Conservation (phyloP, 2,797 vertebrate species). For the Danio kyathit region DNA sequence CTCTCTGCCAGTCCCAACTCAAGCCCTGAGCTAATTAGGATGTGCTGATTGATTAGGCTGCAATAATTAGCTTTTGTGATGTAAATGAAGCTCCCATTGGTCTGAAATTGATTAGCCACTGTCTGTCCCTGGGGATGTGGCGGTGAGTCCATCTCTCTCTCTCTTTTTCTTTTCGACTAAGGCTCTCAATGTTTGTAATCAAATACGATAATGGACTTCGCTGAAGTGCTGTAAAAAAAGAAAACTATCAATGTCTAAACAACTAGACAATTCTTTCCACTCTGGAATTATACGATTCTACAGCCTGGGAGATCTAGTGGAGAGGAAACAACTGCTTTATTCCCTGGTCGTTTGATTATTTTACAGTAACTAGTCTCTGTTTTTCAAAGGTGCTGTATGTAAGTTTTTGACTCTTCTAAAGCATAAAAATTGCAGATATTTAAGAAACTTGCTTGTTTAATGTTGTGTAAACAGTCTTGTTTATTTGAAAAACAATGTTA, state of each 20-base stretch:
- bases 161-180: background rate
- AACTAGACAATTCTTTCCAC: constrained; percentile 19
- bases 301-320: background rate
- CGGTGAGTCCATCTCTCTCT: constrained; percentile 33
- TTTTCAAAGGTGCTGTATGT: no score
- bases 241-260: constrained; percentile 51
- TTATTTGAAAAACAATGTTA: no score
- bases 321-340: background rate
- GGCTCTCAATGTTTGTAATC: constrained; percentile 42
- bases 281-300: constrained; percentile 1
- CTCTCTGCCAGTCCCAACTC: constrained; percentile 40
- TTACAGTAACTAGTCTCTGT: background rate
- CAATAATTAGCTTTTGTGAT: constrained; percentile 79
- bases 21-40: constrained; percentile 74
- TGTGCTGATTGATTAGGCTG: constrained; percentile 82
- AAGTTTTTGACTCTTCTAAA: no score
- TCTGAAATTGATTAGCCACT: constrained; percentile 63
- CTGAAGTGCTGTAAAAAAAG: constrained; percentile 38
- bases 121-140: constrained; percentile 51
- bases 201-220: constrained; percentile 38
- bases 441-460: no score
- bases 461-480: no score
- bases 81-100: constrained; percentile 64
- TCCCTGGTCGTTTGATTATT: background rate
- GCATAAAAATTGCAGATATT: no score